A percentile compares a stretch with the other conserved stretches of the same genome.
Evolutionary conservation across 64 coral and sea anemone species (phyloP).

Genomic region (Orbicella faveolata): DNA sequence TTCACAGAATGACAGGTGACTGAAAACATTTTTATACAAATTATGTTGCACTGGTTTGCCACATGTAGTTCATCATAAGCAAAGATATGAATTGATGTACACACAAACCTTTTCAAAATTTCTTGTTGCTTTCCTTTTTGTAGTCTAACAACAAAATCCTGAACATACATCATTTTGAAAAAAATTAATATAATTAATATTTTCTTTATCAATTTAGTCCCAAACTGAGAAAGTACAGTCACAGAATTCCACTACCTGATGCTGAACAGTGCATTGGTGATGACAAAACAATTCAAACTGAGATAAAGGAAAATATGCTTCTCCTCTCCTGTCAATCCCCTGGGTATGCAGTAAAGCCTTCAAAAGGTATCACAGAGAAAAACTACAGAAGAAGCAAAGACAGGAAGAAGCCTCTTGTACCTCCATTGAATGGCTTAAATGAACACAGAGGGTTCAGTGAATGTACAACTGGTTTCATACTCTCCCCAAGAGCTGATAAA

Average conservation of each 20-base stretch:
- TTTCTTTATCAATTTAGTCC: neutral
- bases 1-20: neutral
- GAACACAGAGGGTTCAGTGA: neutral
- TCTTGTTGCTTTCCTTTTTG: no score
- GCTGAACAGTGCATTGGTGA: neutral
- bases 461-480: conserved; percentile 11
- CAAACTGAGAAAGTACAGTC: conserved; percentile 5
- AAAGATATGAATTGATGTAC: no score
- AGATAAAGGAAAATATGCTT: neutral
- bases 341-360: neutral
- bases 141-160: no score
- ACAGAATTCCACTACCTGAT: neutral
- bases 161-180: no score
- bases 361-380: neutral
- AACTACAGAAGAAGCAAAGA: neutral
- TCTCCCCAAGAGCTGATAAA: conserved; percentile 5
- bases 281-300: neutral
- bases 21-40: neutral
- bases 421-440: neutral
- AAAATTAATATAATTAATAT: neutral
- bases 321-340: neutral
- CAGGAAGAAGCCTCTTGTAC: neutral
- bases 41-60: no score
- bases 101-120: no score
- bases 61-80: no score